phyloP scores from a whole-genome alignment of 2,888 invertebrate genomes.

The Cremastinae sp. region DNA sequence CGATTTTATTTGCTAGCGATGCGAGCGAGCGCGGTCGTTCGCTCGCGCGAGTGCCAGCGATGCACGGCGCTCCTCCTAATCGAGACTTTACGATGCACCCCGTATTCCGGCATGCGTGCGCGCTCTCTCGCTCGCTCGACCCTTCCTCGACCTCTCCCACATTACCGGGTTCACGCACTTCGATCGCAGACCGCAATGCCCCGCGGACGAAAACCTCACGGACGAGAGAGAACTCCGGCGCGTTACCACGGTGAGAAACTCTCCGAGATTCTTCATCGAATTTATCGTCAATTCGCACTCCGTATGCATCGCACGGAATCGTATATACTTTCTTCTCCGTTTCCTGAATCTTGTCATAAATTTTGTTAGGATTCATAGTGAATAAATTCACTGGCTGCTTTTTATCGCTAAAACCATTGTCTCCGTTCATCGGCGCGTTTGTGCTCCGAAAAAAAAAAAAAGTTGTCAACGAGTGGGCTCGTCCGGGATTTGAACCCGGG shows the following conservation, averaged over 20 bases:
- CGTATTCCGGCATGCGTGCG: slow-evolving; percentile 73
- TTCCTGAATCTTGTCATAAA: too few relatives aligned
- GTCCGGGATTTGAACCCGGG: slow-evolving; percentile 88
- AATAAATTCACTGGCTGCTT: too few relatives aligned
- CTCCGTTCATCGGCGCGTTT: too few relatives aligned
- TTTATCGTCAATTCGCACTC: too few relatives aligned
- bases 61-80: slow-evolving; percentile 66
- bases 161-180: slow-evolving; percentile 73
- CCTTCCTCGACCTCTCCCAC: slow-evolving; percentile 69
- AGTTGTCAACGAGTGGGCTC: slow-evolving; percentile 81
- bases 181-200: slow-evolving; percentile 32
- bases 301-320: too few relatives aligned
- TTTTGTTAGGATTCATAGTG: too few relatives aligned
- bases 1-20: too few relatives aligned
- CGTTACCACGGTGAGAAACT: too few relatives aligned
- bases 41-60: slow-evolving; percentile 30
- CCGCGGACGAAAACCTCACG: slow-evolving; percentile 2
- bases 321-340: too few relatives aligned
- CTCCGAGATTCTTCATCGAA: too few relatives aligned
- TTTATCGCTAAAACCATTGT: too few relatives aligned
- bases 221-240: background rate
- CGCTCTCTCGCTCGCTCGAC: slow-evolving; percentile 64
- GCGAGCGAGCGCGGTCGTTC: slow-evolving; percentile 35
- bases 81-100: slow-evolving; percentile 73
- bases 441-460: too few relatives aligned